Conservation (phyloP, 1,140 invertebrate genomes). For the Drosophila melanogaster region DNA sequence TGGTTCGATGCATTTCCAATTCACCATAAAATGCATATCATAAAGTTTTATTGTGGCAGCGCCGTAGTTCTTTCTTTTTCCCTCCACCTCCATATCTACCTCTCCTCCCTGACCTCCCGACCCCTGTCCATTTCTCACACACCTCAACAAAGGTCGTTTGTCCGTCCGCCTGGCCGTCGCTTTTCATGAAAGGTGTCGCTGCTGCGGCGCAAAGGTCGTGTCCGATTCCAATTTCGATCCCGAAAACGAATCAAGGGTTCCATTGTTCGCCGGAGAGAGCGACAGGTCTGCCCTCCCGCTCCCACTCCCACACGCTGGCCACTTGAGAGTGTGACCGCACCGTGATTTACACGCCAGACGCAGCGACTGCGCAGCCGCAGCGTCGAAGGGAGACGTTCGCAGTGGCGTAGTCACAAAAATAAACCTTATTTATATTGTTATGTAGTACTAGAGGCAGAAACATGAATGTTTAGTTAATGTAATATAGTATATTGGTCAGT, state of each 20-base stretch:
- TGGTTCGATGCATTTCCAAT: constrained; percentile 72
- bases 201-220: constrained; percentile 38
- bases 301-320: constrained; percentile 33
- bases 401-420: background rate
- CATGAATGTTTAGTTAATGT: too few species aligned
- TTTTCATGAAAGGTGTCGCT: constrained; percentile 57
- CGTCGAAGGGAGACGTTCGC: constrained; percentile 12
- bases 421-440: background rate
- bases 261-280: constrained; percentile 57
- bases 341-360: constrained; percentile 75
- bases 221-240: constrained; percentile 52
- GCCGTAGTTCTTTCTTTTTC: constrained; percentile 50
- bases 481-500: too few species aligned
- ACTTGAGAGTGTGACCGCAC: constrained; percentile 82
- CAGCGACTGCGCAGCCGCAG: constrained; percentile 37
- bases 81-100: too few species aligned
- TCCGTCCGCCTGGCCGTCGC: constrained; percentile 35
- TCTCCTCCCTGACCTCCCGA: background rate
- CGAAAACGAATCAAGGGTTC: constrained; percentile 61
- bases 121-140: constrained; percentile 53
- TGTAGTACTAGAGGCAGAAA: too few species aligned
- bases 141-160: constrained; percentile 75
- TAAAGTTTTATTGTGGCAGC: constrained; percentile 79
- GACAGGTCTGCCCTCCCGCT: constrained; percentile 20
- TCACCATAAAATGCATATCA: constrained; percentile 80